These are phyloP conservation scores for Tetranychus cinnabarinus DNA, from an alignment of 1,140 invertebrate species.

Conservation along the genomic window DNA sequence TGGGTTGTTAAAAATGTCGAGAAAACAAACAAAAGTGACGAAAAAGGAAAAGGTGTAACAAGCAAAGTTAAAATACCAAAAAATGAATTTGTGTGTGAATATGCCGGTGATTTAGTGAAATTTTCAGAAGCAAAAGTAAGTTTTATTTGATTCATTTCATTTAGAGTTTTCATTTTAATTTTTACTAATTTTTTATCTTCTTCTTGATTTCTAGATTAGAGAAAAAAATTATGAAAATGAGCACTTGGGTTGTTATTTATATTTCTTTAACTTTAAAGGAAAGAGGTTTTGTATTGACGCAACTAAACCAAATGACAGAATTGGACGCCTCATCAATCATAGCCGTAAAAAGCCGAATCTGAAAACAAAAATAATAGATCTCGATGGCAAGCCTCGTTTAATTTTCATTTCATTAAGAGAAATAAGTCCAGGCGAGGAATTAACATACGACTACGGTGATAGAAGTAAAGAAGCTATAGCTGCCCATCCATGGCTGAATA, in stretches of 20 bases:
- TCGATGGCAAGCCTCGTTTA: conserved; percentile 51
- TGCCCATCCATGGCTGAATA: conserved; percentile 75
- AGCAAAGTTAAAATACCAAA: neutral
- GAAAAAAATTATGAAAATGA: conserved; percentile 65
- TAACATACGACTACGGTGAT: conserved; percentile 95
- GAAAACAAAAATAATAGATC: conserved; percentile 53
- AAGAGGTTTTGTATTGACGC: conserved; percentile 92
- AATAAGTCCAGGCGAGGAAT: conserved; percentile 61
- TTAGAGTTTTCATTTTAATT: neutral
- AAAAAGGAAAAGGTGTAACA: neutral
- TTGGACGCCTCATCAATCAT: conserved; percentile 89
- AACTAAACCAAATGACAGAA: conserved; percentile 58
- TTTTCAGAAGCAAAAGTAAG: conserved; percentile 39
- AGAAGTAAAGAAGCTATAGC: conserved; percentile 61
- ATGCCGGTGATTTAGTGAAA: conserved; percentile 75
- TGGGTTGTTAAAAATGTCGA: no score
- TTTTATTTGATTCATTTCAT: neutral
- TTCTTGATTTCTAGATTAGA: conserved; percentile 26
- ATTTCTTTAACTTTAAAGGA: conserved; percentile 79
- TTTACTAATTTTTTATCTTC: neutral
- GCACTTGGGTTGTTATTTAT: conserved; percentile 93
- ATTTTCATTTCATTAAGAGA: conserved; percentile 70
- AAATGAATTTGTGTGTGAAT: conserved; percentile 89
- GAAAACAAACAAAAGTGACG: neutral
- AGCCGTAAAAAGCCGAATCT: conserved; percentile 66